phyloP scores from a whole-genome alignment of 2,888 invertebrate genomes.

The Belgica antarctica region DNA sequence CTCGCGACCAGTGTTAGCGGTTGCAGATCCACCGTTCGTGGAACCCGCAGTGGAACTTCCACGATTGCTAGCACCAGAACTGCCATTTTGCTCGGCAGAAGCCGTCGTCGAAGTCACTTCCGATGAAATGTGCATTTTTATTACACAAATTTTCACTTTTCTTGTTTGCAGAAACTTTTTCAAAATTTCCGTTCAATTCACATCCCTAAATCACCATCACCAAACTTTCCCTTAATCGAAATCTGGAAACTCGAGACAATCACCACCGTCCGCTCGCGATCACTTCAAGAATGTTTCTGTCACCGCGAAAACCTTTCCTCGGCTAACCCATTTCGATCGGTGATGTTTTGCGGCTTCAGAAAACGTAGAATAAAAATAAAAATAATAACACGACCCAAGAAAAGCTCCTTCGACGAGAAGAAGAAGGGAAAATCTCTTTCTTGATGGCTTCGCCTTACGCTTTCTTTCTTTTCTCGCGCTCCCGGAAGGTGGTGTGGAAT shows the following conservation, averaged over 20 bases:
- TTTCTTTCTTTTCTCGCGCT: constrained; percentile 27
- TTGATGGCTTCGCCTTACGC: neutral
- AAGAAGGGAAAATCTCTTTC: constrained; percentile 9
- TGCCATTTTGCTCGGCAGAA: constrained; percentile 49
- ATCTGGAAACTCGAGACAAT: too few species aligned
- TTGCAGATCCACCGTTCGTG: constrained; percentile 27
- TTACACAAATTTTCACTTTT: neutral
- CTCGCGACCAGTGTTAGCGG: constrained; percentile 48
- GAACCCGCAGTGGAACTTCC: constrained; percentile 7
- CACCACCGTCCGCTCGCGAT: constrained; percentile 26
- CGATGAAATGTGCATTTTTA: constrained; percentile 75
- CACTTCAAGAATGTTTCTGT: constrained; percentile 43
- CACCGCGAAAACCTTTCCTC: constrained; percentile 42
- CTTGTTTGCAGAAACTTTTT: neutral
- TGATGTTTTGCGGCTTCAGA: constrained; percentile 40
- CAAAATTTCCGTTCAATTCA: neutral
- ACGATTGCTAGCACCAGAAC: constrained; percentile 32
- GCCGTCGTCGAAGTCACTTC: constrained; percentile 73
- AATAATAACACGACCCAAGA: constrained; percentile 41
- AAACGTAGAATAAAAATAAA: constrained; percentile 43
- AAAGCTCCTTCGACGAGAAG: constrained; percentile 24
- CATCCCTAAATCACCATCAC: neutral
- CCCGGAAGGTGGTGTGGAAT: constrained; percentile 4
- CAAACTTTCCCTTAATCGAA: neutral
- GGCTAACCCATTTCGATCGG: constrained; percentile 40